phyloP scores from a whole-genome alignment of 1,140 invertebrate species.

The Coboldia fuscipes region DNA sequence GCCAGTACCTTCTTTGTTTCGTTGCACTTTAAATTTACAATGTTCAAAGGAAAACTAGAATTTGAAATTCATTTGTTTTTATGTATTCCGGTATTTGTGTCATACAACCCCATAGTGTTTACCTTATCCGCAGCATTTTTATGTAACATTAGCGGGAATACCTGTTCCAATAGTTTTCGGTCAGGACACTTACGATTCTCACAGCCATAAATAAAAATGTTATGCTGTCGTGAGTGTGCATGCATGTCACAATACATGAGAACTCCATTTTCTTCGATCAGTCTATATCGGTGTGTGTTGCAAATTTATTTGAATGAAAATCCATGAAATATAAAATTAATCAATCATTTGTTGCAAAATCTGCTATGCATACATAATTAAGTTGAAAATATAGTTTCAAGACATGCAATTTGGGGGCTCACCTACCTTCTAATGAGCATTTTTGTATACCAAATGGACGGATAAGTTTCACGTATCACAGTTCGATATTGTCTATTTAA shows the following conservation, averaged over 20 bases:
- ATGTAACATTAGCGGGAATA: constrained; percentile 80
- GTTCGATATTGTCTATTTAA: constrained; percentile 76
- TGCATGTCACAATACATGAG: constrained; percentile 90
- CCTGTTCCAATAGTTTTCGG: constrained; percentile 63
- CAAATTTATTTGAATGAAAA: constrained; percentile 2
- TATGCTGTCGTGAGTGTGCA: constrained; percentile 83
- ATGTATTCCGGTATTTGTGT: not conserved
- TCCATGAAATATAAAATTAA: not conserved
- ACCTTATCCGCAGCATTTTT: constrained; percentile 86
- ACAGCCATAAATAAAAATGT: constrained; percentile 92
- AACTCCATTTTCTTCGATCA: constrained; percentile 79
- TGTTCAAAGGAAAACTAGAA: constrained; percentile 75
- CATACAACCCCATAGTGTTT: constrained; percentile 7
- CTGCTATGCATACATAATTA: not conserved
- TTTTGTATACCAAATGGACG: constrained; percentile 86
- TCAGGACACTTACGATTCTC: constrained; percentile 61
- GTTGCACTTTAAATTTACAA: constrained; percentile 83
- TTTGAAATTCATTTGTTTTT: not conserved
- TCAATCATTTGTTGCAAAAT: too few relatives aligned
- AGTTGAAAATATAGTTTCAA: too few relatives aligned
- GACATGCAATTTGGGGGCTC: not conserved
- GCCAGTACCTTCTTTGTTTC: constrained; percentile 81
- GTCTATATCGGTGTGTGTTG: constrained; percentile 28
- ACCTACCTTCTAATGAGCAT: constrained; percentile 55
- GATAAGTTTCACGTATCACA: constrained; percentile 71